Conservation (phyloP, 2,113 vertebrate species). For the Pelodiscus sinensis region DNA sequence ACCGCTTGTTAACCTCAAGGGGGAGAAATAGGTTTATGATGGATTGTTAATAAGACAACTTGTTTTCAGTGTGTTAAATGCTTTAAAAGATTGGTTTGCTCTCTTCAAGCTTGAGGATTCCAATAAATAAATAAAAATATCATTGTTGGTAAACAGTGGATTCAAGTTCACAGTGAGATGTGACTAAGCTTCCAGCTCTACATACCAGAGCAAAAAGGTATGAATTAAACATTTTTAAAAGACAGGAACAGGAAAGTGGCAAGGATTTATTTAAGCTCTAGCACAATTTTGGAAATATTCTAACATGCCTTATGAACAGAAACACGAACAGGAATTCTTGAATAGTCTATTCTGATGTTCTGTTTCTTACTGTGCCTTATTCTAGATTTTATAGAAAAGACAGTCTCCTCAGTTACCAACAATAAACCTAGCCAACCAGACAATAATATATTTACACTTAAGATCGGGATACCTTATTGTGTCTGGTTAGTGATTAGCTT, state of each 20-base stretch:
- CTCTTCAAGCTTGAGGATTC: not conserved
- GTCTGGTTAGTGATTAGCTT: not conserved
- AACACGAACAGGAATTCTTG: not conserved
- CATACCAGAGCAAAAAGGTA: not conserved
- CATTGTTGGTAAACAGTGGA: not conserved
- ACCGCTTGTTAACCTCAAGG: not conserved
- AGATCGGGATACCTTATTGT: not conserved
- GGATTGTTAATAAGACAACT: not conserved
- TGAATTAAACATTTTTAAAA: not conserved
- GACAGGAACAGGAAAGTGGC: not conserved
- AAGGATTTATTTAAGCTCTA: not conserved
- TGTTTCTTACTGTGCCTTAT: not conserved
- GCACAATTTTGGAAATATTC: not conserved
- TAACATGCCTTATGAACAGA: not conserved
- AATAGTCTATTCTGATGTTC: constrained; percentile 13
- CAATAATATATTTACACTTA: not conserved
- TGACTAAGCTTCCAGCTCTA: not conserved
- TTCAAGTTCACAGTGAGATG: not conserved
- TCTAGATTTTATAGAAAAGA: not conserved
- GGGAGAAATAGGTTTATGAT: not conserved
- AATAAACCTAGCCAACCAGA: not conserved
- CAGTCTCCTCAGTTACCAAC: not conserved
- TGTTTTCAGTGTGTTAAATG: not conserved
- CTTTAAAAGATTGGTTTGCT: not conserved
- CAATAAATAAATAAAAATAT: constrained; percentile 20